Evolutionary conservation across 2,888 invertebrate genomes (phyloP).

Genomic region (Mythimna impura): DNA sequence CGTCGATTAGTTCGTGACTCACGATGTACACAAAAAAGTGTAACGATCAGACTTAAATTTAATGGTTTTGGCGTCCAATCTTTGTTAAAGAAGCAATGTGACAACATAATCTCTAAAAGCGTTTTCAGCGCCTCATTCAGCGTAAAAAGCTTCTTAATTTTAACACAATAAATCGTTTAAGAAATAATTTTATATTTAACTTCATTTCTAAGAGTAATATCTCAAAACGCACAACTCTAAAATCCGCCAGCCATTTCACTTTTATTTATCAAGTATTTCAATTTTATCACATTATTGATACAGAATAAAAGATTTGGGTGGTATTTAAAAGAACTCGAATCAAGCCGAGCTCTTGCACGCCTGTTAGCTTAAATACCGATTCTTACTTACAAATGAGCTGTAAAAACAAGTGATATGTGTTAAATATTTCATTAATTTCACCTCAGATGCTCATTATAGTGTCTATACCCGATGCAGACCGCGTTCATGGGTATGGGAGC

Average conservation of each 20-base stretch:
- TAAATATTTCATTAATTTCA: slow-evolving; percentile 58
- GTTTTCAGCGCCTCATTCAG: neutral
- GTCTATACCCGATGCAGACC: slow-evolving; percentile 56
- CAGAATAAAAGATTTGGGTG: neutral
- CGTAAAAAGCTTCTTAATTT: neutral
- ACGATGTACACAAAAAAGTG: slow-evolving; percentile 44
- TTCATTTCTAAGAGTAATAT: neutral
- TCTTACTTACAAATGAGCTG: slow-evolving; percentile 34
- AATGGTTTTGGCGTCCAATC: slow-evolving; percentile 9
- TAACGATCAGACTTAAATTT: slow-evolving; percentile 20
- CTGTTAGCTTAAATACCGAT: slow-evolving; percentile 17
- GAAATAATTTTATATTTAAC: neutral
- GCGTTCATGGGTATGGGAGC: slow-evolving; percentile 61
- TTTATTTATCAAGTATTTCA: neutral
- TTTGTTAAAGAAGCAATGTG: slow-evolving; percentile 14
- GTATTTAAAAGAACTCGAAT: neutral
- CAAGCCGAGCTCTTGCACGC: slow-evolving; percentile 8
- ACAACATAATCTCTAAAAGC: slow-evolving; percentile 15
- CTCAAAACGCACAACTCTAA: neutral
- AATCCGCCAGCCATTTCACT: neutral
- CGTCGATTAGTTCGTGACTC: slow-evolving; percentile 58
- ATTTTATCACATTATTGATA: too few relatives aligned
- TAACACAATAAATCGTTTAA: neutral
- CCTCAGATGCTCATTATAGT: slow-evolving; percentile 30
- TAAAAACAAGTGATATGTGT: slow-evolving; percentile 44